phyloP scores from a whole-genome alignment of 2,797 vertebrate genomes.

The Rhadinocentrus ornatus region DNA sequence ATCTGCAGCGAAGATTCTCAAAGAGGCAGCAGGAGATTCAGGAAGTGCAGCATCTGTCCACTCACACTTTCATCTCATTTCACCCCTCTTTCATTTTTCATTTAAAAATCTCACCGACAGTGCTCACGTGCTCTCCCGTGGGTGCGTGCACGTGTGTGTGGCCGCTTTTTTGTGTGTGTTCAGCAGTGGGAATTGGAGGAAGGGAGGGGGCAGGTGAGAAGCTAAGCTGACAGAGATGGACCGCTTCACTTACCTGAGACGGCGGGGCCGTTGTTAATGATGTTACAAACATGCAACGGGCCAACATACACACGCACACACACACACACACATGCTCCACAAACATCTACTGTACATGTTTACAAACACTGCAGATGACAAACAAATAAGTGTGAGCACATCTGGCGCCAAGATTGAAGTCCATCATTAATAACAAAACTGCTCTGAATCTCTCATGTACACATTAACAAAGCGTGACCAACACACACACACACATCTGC shows the following conservation, averaged over 20 bases:
- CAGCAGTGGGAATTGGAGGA: constrained; percentile 11
- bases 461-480: too few species aligned
- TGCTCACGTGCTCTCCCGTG: not conserved
- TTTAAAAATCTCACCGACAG: constrained; percentile 8
- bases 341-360: constrained; percentile 14
- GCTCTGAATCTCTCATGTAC: constrained; percentile 58
- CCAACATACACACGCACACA: constrained; percentile 23
- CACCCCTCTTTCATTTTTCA: constrained; percentile 2
- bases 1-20: constrained; percentile 14
- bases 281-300: constrained; percentile 56
- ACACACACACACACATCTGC: too few species aligned
- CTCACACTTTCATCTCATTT: constrained; percentile 10
- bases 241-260: constrained; percentile 65
- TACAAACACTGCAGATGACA: constrained; percentile 44
- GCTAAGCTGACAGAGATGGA: constrained; percentile 79
- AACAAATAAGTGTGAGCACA: constrained; percentile 42
- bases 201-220: constrained; percentile 52
- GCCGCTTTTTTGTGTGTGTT: not conserved
- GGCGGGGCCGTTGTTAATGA: constrained; percentile 67
- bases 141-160: constrained; percentile 13
- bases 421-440: constrained; percentile 62
- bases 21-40: constrained; percentile 5
- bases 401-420: constrained; percentile 46
- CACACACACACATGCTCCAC: not conserved
- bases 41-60: constrained; percentile 22